Conservation (phyloP, 2,888 invertebrate species). For the Meta bourneti region DNA sequence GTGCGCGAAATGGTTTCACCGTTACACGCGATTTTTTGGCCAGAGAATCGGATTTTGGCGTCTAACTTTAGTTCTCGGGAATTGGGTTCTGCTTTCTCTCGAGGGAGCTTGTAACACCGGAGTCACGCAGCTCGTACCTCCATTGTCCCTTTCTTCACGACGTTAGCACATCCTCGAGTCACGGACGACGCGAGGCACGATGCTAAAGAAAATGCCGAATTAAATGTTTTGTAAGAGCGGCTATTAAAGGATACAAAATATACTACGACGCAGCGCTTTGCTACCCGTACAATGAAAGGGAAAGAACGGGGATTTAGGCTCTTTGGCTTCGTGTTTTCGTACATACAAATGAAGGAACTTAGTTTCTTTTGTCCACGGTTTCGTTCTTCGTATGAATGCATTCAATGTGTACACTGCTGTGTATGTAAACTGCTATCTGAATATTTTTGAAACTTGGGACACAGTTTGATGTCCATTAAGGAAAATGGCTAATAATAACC, state of each 20-base stretch:
- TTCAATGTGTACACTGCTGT: neutral
- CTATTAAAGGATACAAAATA: no score
- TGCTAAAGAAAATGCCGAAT: neutral
- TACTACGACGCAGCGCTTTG: neutral
- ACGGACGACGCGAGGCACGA: neutral
- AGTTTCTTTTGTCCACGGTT: neutral
- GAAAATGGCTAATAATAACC: neutral
- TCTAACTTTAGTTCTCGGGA: neutral
- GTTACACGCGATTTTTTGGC: slow-evolving; percentile 54
- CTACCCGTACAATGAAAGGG: neutral
- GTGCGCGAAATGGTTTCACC: slow-evolving; percentile 34
- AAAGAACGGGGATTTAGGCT: no score
- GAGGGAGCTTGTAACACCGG: neutral
- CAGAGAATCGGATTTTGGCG: neutral
- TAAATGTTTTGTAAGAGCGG: neutral
- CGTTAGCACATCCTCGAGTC: neutral
- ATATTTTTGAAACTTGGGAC: no score
- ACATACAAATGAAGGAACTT: neutral
- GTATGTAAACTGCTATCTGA: no score
- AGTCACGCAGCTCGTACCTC: neutral
- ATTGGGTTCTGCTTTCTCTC: neutral
- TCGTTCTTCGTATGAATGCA: neutral
- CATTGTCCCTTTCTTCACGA: neutral
- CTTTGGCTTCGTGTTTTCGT: neutral
- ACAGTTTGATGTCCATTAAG: no score